phyloP scores from a whole-genome alignment of 2,888 invertebrate genomes.

The Falcaria lacertinaria region DNA sequence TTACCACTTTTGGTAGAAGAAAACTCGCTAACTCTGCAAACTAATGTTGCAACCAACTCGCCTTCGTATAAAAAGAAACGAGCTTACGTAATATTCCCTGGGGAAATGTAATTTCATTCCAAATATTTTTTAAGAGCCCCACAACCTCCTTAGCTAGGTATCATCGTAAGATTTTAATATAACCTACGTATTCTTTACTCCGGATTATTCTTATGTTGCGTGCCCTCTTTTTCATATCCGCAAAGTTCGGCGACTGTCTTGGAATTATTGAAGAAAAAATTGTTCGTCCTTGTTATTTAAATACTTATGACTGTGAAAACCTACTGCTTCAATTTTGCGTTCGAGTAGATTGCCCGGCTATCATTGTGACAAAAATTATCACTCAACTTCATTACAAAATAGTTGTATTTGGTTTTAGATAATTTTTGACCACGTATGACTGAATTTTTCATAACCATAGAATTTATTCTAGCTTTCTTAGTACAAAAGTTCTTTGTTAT shows the following conservation, averaged over 20 bases:
- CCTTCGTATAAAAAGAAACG: constrained; percentile 52
- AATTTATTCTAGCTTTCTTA: too few relatives aligned
- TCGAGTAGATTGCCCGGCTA: too few relatives aligned
- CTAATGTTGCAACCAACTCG: constrained; percentile 57
- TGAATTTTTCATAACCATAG: too few relatives aligned
- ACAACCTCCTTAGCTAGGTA: constrained; percentile 21
- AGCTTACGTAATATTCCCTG: constrained; percentile 40
- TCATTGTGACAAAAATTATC: too few relatives aligned
- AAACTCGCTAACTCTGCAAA: constrained; percentile 52
- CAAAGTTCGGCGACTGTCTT: neutral
- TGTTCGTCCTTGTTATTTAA: too few relatives aligned
- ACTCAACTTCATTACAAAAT: too few relatives aligned
- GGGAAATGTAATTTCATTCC: constrained; percentile 43
- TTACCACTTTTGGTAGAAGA: constrained; percentile 56
- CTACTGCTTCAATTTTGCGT: too few relatives aligned
- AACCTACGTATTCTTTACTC: neutral
- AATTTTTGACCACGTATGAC: too few relatives aligned
- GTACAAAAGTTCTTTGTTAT: too few relatives aligned
- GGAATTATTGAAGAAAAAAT: too few relatives aligned
- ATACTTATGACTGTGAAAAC: too few relatives aligned
- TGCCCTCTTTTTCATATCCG: neutral
- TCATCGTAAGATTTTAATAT: constrained; percentile 18
- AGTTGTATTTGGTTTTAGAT: too few relatives aligned
- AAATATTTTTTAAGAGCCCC: constrained; percentile 36
- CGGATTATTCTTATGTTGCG: neutral